A percentile compares a stretch with the other conserved stretches of the same genome.
These are phyloP conservation scores for Acrobasis repandana DNA, from an alignment of 2,888 invertebrate genomes.

Conservation along the genomic window DNA sequence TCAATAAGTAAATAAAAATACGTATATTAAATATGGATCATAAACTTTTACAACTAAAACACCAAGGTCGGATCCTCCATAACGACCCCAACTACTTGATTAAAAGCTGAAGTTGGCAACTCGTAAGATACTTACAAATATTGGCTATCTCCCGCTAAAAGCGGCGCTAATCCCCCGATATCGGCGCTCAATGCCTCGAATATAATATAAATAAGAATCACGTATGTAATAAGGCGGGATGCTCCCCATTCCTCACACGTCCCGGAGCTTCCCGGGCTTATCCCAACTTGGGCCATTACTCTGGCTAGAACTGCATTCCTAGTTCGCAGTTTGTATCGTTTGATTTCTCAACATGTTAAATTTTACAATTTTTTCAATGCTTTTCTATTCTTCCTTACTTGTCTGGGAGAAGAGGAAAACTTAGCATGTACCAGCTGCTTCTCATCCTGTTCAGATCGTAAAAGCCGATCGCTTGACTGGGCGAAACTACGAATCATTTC, in stretches of 20 bases:
- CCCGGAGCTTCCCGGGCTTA: conserved; percentile 68
- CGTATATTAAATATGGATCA: neutral
- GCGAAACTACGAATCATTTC: no score
- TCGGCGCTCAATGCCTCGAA: conserved; percentile 54
- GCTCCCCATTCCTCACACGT: conserved; percentile 73
- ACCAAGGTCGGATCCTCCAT: neutral
- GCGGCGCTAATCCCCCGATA: conserved; percentile 73
- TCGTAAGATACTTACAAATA: conserved; percentile 62
- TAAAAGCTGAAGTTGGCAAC: conserved; percentile 40
- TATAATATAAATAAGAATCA: conserved; percentile 82
- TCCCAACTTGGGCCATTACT: conserved; percentile 74
- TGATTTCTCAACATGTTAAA: conserved; percentile 8
- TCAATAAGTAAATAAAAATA: no score
- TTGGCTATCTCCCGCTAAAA: conserved; percentile 61
- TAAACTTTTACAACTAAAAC: neutral
- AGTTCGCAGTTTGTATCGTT: conserved; percentile 14
- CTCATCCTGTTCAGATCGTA: no score
- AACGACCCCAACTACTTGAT: conserved; percentile 27
- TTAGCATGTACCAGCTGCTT: no score
- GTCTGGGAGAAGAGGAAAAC: no score
- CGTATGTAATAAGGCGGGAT: conserved; percentile 77
- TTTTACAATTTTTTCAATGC: neutral
- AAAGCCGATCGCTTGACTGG: no score
- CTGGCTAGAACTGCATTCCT: conserved; percentile 41
- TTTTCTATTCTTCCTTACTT: no score